Conservation (phyloP, 2,888 invertebrate genomes). For the Matsumyia berberina region DNA sequence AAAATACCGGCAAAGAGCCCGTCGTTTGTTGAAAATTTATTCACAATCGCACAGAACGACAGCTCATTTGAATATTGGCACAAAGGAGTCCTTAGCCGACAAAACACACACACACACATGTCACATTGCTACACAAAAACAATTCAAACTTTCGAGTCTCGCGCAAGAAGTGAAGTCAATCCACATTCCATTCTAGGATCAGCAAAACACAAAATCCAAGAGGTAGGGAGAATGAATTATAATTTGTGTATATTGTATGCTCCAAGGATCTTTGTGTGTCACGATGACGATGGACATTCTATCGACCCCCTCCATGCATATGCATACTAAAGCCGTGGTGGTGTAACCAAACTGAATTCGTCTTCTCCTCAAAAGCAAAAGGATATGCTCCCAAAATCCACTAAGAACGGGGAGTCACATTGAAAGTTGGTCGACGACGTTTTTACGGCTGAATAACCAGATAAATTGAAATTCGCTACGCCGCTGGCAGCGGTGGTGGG, state of each 20-base stretch:
- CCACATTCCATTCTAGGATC: slow-evolving; percentile 54
- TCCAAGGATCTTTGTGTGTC: slow-evolving; percentile 59
- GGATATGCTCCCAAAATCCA: slow-evolving; percentile 26
- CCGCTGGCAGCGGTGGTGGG: neutral
- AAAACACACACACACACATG: slow-evolving; percentile 3
- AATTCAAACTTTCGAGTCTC: slow-evolving; percentile 44
- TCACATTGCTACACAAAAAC: slow-evolving; percentile 55
- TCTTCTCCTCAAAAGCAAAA: neutral
- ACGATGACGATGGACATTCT: slow-evolving; percentile 55
- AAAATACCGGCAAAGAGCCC: slow-evolving; percentile 1
- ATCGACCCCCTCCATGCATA: slow-evolving; percentile 28
- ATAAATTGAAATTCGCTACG: slow-evolving; percentile 45
- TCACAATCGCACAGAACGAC: slow-evolving; percentile 54
- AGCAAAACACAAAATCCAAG: slow-evolving; percentile 48
- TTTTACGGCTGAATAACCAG: slow-evolving; percentile 43
- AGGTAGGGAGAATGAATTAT: slow-evolving; percentile 33
- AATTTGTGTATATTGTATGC: slow-evolving; percentile 54
- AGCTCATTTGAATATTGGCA: slow-evolving; percentile 73
- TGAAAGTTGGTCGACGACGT: slow-evolving; percentile 45
- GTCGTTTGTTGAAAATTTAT: slow-evolving; percentile 55
- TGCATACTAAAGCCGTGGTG: slow-evolving; percentile 16
- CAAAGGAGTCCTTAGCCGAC: slow-evolving; percentile 34
- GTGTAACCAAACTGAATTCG: slow-evolving; percentile 21
- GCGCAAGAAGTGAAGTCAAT: slow-evolving; percentile 67
- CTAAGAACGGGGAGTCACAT: slow-evolving; percentile 28